Evolutionary conservation across 2,797 vertebrate species (phyloP).

Genomic region (Sebastes kiyomatsui): DNA sequence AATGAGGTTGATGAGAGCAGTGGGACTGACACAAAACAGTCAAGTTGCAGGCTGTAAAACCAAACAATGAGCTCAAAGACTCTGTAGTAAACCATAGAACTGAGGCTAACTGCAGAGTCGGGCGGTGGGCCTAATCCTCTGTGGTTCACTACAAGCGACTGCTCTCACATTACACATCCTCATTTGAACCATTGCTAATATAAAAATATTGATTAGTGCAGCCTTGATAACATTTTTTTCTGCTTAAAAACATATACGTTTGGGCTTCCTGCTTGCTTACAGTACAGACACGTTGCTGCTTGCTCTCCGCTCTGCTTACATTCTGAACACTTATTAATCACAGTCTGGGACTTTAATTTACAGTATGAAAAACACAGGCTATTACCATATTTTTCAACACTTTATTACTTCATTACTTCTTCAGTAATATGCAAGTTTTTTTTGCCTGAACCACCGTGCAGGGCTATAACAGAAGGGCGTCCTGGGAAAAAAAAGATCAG

Average conservation of each 20-base stretch:
- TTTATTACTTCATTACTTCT: background rate
- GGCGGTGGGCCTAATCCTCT: background rate
- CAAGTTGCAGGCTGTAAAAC: background rate
- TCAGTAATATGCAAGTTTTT: background rate
- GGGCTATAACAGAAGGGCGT: background rate
- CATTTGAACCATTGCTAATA: background rate
- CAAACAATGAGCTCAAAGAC: constrained; percentile 6
- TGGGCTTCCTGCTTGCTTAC: background rate
- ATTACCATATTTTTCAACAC: background rate
- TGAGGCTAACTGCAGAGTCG: background rate
- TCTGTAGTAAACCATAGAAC: background rate
- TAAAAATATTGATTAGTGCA: background rate
- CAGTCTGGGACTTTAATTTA: background rate
- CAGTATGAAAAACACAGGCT: background rate
- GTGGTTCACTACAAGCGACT: background rate
- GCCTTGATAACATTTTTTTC: background rate
- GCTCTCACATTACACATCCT: background rate
- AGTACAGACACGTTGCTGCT: background rate
- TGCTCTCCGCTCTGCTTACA: background rate
- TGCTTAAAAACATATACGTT: background rate
- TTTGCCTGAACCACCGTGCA: background rate
- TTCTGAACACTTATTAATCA: background rate
- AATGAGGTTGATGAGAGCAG: background rate
- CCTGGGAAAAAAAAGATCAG: background rate
- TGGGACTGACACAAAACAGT: background rate